Percentiles rank a stretch among this genome's conserved stretches.
Conservation (phyloP, 2,888 invertebrate genomes). For the Amphiduros pacificus region DNA sequence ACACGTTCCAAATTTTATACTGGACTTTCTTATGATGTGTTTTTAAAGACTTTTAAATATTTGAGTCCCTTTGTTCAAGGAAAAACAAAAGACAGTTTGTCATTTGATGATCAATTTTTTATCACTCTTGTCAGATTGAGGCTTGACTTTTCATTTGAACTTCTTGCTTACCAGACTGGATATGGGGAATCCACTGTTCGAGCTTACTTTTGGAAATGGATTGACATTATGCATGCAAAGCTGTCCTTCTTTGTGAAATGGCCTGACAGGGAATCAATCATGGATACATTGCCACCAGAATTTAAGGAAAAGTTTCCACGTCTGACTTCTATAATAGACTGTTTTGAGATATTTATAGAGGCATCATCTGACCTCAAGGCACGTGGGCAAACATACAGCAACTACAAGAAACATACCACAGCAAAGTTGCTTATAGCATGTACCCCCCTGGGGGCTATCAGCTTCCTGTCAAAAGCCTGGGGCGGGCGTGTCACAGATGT, state of each 20-base stretch:
- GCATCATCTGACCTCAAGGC: neutral
- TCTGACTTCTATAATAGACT: constrained; percentile 10
- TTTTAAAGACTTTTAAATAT: neutral
- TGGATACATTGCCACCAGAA: neutral
- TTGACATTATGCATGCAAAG: neutral
- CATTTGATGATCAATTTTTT: neutral
- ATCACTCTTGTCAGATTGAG: neutral
- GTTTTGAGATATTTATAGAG: constrained; percentile 11
- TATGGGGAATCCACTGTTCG: neutral
- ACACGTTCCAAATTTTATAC: neutral
- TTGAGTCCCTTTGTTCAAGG: neutral
- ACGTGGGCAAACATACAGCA: neutral
- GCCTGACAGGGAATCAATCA: neutral
- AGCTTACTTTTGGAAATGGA: neutral
- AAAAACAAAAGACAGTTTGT: neutral
- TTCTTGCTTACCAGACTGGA: too few species aligned
- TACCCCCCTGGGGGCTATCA: neutral
- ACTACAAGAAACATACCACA: constrained; percentile 4
- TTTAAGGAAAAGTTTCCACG: neutral
- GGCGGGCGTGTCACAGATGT: constrained; percentile 14
- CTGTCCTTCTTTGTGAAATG: neutral
- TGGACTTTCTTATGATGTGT: neutral
- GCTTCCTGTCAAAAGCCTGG: constrained; percentile 1
- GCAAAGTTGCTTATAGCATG: neutral
- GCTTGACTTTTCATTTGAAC: too few species aligned